Conservation (phyloP, 2,113 vertebrate species). For the Psophia crepitans region DNA sequence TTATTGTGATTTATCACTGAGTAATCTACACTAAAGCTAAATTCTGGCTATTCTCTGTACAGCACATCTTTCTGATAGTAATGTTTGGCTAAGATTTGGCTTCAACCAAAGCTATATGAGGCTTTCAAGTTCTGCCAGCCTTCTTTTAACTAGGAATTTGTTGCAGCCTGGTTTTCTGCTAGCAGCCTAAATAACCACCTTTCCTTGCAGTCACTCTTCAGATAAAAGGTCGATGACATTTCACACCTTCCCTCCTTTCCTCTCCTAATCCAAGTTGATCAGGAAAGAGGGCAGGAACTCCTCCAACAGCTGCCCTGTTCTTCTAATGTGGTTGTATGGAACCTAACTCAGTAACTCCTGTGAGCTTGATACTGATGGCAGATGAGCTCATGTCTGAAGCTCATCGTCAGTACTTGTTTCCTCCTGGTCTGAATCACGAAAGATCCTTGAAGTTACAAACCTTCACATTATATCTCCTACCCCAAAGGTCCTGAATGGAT, state of each 20-base stretch:
- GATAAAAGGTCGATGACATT: background rate
- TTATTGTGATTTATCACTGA: background rate
- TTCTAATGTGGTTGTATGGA: background rate
- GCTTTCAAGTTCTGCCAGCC: background rate
- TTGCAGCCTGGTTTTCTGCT: background rate
- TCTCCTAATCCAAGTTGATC: background rate
- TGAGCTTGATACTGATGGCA: background rate
- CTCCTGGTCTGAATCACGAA: background rate
- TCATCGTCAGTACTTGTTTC: background rate
- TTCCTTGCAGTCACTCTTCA: background rate
- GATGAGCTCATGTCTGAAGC: background rate
- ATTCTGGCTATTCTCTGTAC: background rate
- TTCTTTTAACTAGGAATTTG: background rate
- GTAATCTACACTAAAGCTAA: background rate
- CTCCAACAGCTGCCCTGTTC: background rate
- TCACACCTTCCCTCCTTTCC: background rate
- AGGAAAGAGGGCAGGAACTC: background rate
- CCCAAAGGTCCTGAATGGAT: background rate
- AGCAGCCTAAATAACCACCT: background rate
- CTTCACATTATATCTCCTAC: background rate
- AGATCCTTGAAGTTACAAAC: background rate
- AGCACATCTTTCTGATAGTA: background rate
- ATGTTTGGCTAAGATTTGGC: background rate
- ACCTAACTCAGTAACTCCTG: background rate
- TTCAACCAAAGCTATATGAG: background rate